phyloP scores from a whole-genome alignment of 2,113 vertebrate genomes.

The Polyodon spathula region DNA sequence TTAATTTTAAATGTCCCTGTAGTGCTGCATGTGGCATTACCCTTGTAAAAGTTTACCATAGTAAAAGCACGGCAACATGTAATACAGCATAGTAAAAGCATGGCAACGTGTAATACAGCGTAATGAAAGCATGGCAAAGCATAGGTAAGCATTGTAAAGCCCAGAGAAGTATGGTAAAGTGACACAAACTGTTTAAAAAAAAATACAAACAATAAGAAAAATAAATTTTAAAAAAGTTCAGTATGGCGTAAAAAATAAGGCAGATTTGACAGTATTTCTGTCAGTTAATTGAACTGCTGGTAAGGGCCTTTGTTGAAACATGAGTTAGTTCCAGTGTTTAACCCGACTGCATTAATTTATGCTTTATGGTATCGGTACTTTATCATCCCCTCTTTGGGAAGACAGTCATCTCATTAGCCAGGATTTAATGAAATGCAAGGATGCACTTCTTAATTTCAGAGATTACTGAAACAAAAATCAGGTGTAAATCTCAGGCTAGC shows the following conservation, averaged over 20 bases:
- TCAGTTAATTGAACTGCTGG: conserved; percentile 95
- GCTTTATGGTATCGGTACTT: conserved; percentile 87
- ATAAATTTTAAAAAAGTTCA: conserved; percentile 66
- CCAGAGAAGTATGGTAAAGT: background rate
- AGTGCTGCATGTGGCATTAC: no score
- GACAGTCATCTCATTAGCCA: conserved; percentile 97
- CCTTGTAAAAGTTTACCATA: no score
- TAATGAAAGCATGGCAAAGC: no score
- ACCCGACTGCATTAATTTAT: conserved; percentile 98
- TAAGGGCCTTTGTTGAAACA: conserved; percentile 97
- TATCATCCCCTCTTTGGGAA: conserved; percentile 95
- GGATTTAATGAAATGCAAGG: conserved; percentile 98
- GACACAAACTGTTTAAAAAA: conserved; percentile 5
- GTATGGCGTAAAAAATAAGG: conserved; percentile 76
- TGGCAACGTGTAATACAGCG: no score
- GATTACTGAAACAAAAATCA: conserved; percentile 91
- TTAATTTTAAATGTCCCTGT: no score
- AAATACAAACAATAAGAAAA: conserved; percentile 67
- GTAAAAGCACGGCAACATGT: no score
- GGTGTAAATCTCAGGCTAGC: conserved; percentile 80
- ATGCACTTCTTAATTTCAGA: conserved; percentile 96
- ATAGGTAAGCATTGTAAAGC: no score
- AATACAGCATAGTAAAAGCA: no score
- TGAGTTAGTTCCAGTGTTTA: conserved; percentile 99
- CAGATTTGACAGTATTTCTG: conserved; percentile 91